A percentile compares a stretch with the other conserved stretches of the same genome.
Evolutionary conservation across 2,113 vertebrate species (phyloP).

Genomic region (Calyptommatus sinebrachiatus): DNA sequence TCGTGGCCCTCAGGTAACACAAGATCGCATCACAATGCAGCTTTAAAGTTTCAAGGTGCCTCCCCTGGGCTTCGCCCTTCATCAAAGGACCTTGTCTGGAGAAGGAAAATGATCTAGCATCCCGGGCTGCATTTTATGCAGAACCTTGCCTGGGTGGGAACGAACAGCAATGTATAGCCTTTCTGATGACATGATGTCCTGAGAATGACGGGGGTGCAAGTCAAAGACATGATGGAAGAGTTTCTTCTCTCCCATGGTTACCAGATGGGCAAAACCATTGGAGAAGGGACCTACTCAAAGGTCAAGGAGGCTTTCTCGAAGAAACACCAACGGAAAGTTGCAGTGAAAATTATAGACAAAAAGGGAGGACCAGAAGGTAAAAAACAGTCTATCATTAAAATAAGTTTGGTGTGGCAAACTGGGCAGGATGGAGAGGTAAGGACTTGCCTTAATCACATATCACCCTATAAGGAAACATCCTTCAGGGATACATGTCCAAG

Average conservation of each 20-base stretch:
- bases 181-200: conserved; percentile 50
- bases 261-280: conserved; percentile 70
- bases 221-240: conserved; percentile 58
- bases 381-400: conserved; percentile 60
- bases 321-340: conserved; percentile 71
- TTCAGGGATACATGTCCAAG: too few species aligned
- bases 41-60: conserved; percentile 40
- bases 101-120: conserved; percentile 55
- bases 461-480: not conserved
- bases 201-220: conserved; percentile 37
- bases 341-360: conserved; percentile 76
- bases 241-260: conserved; percentile 71
- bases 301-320: conserved; percentile 75
- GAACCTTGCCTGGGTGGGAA: conserved; percentile 36
- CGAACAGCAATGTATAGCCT: conserved; percentile 35
- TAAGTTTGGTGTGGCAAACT: too few species aligned
- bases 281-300: conserved; percentile 74
- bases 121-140: conserved; percentile 48
- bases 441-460: not conserved
- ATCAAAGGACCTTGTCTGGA: conserved; percentile 44
- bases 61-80: conserved; percentile 32
- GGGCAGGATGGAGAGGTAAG: too few species aligned
- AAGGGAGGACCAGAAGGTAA: conserved; percentile 70
- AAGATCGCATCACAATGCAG: conserved; percentile 65
- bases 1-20: not conserved